Conservation (phyloP, 2,797 vertebrate genomes). For the Malacoctenus gilli region DNA sequence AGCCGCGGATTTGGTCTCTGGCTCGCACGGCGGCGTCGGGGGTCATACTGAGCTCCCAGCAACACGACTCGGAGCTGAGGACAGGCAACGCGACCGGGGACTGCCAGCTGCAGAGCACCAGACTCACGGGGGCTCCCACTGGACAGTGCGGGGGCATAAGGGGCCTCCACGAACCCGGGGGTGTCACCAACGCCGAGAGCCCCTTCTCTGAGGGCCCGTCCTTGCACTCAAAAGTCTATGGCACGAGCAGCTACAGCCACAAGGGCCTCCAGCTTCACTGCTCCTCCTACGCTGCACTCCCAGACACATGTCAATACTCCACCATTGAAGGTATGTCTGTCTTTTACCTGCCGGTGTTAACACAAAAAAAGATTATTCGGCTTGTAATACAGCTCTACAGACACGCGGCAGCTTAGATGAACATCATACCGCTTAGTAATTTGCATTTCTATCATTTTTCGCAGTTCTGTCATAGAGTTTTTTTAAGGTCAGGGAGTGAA, state of each 20-base stretch:
- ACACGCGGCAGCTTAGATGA: too few relatives aligned
- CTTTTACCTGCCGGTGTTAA: neutral
- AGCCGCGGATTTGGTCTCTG: constrained; percentile 94
- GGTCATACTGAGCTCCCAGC: constrained; percentile 74
- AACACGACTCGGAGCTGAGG: constrained; percentile 72
- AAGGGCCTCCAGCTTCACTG: constrained; percentile 87
- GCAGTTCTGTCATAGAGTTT: too few relatives aligned
- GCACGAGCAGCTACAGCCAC: constrained; percentile 81
- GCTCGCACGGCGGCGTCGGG: constrained; percentile 87
- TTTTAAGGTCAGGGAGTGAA: neutral
- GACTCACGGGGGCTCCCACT: constrained; percentile 58
- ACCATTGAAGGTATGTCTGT: constrained; percentile 85
- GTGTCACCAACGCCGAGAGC: constrained; percentile 72
- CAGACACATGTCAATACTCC: constrained; percentile 87
- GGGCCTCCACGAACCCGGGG: constrained; percentile 68
- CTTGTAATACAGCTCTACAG: too few relatives aligned
- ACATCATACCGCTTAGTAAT: neutral
- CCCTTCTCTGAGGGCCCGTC: constrained; percentile 77
- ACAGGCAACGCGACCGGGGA: constrained; percentile 71
- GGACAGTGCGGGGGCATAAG: constrained; percentile 75
- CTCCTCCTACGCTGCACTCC: constrained; percentile 80
- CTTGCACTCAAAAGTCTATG: constrained; percentile 83
- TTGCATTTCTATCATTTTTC: neutral
- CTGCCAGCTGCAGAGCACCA: constrained; percentile 78
- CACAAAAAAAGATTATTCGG: neutral